Conservation (phyloP, 1,140 invertebrate species). For the Cydia pomonella region DNA sequence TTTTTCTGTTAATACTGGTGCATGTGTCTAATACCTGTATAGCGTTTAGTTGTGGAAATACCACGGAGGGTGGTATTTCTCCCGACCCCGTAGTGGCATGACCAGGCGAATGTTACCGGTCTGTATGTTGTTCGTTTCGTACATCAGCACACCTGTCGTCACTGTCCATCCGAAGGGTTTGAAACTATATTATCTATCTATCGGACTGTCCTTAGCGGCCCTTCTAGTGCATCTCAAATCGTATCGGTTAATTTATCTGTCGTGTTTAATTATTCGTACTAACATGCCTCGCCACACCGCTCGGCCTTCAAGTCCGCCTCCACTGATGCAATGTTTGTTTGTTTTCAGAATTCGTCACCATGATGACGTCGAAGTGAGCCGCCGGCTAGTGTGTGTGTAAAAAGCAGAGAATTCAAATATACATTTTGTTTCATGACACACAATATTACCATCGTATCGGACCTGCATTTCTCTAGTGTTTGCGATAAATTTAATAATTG, state of each 20-base stretch:
- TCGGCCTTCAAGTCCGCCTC: constrained; percentile 5
- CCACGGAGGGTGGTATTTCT: constrained; percentile 76
- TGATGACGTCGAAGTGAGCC: constrained; percentile 99
- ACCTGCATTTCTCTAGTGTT: constrained; percentile 82
- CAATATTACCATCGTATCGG: constrained; percentile 81
- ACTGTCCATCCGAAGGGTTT: constrained; percentile 41
- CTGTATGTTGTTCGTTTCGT: constrained; percentile 45
- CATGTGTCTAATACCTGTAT: constrained; percentile 71
- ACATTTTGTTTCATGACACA: constrained; percentile 82
- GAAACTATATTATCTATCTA: constrained; percentile 44
- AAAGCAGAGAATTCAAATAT: constrained; percentile 81
- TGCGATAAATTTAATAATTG: constrained; percentile 78
- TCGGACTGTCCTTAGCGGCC: constrained; percentile 54
- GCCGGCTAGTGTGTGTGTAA: constrained; percentile 79
- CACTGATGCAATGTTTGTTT: constrained; percentile 68
- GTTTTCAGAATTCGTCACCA: constrained; percentile 97
- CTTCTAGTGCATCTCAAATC: constrained; percentile 67
- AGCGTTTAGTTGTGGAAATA: constrained; percentile 65
- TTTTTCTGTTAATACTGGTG: constrained; percentile 53
- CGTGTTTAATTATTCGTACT: constrained; percentile 51
- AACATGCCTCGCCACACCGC: constrained; percentile 45
- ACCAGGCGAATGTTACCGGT: constrained; percentile 53
- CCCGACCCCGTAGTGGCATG: constrained; percentile 72
- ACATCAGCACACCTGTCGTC: constrained; percentile 48
- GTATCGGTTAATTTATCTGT: constrained; percentile 60